phyloP scores from a whole-genome alignment of 2,888 invertebrate species.

The Epistrophe grossulariae region DNA sequence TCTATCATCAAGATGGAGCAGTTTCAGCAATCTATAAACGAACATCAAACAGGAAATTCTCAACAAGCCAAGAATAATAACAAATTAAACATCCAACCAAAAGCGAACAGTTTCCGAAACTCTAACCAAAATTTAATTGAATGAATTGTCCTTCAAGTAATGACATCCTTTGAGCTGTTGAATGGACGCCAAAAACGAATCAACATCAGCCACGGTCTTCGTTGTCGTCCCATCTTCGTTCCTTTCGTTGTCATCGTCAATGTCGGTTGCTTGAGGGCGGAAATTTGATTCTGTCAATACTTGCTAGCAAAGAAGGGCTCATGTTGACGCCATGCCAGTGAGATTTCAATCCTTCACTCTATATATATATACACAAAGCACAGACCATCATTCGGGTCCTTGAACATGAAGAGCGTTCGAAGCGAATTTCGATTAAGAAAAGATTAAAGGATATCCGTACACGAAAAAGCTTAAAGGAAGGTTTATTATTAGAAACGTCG shows the following conservation, averaged over 20 bases:
- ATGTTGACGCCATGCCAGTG: slow-evolving; percentile 46
- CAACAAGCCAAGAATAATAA: slow-evolving; percentile 55
- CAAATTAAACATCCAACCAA: slow-evolving; percentile 61
- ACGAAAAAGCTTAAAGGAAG: slow-evolving; percentile 45
- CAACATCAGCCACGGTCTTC: slow-evolving; percentile 51
- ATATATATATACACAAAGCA: slow-evolving; percentile 30
- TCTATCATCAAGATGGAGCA: slow-evolving; percentile 1
- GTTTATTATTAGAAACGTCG: slow-evolving; percentile 46
- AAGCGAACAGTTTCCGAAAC: slow-evolving; percentile 50
- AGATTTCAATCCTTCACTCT: slow-evolving; percentile 35
- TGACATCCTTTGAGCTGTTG: slow-evolving; percentile 67
- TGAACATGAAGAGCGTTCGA: slow-evolving; percentile 46
- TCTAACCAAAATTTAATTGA: slow-evolving; percentile 61
- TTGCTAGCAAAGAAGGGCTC: slow-evolving; percentile 45
- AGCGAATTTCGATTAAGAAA: slow-evolving; percentile 63
- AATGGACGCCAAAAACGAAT: slow-evolving; percentile 66
- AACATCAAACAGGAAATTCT: slow-evolving; percentile 25
- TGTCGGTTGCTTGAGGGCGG: slow-evolving; percentile 64
- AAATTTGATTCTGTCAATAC: slow-evolving; percentile 70
- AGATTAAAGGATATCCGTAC: slow-evolving; percentile 64
- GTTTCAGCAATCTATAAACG: neutral
- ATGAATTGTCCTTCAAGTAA: slow-evolving; percentile 67
- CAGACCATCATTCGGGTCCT: slow-evolving; percentile 30
- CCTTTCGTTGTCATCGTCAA: slow-evolving; percentile 62
- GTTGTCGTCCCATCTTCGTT: slow-evolving; percentile 33